Percentiles rank a stretch among this genome's conserved stretches.
Conservation (phyloP, 2,113 vertebrate species). For the Fregetta grallaria region DNA sequence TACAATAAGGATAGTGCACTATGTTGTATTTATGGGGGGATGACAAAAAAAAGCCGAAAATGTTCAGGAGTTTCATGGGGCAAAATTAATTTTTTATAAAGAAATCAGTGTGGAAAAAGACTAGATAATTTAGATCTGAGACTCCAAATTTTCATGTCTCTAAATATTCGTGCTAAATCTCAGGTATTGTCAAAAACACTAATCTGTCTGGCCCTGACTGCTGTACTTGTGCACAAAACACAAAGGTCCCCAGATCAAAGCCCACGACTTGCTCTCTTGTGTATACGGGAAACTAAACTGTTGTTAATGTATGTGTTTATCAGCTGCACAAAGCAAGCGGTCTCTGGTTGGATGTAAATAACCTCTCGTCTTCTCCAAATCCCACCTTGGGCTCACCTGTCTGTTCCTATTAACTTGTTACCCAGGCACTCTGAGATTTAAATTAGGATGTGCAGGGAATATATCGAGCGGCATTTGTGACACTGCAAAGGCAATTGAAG, state of each 20-base stretch:
- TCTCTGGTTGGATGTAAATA: neutral
- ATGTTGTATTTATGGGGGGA: neutral
- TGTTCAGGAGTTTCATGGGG: neutral
- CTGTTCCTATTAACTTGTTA: neutral
- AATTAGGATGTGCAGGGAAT: neutral
- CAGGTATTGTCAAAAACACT: neutral
- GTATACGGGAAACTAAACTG: neutral
- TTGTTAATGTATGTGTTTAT: neutral
- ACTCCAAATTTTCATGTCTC: neutral
- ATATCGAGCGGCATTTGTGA: accelerated
- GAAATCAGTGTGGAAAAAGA: neutral
- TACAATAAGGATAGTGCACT: neutral
- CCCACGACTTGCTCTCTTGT: neutral
- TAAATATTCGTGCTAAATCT: neutral
- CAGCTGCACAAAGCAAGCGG: neutral
- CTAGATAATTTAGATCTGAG: neutral
- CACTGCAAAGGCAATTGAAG: neutral
- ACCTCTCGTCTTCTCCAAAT: accelerated
- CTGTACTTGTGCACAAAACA: neutral
- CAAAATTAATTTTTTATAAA: neutral
- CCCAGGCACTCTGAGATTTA: neutral
- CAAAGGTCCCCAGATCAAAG: neutral
- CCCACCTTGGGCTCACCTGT: neutral
- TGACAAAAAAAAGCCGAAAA: neutral
- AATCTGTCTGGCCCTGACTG: neutral